These are phyloP conservation scores for Champsocephalus gunnari DNA, from an alignment of 2,797 vertebrate genomes.

Conservation along the genomic window DNA sequence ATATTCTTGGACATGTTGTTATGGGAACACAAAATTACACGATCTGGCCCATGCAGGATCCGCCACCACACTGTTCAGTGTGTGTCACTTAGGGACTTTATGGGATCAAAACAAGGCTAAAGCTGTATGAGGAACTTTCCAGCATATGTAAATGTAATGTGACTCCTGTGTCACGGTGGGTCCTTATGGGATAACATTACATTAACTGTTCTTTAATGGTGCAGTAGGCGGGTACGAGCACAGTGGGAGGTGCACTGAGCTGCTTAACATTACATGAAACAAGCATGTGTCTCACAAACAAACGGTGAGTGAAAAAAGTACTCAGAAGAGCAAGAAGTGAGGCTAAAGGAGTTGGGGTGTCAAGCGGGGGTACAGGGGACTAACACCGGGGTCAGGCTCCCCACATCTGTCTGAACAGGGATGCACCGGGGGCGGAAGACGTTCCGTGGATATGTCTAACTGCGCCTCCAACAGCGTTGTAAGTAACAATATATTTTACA, in stretches of 20 bases:
- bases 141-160: too few relatives aligned
- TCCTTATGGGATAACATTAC: too few relatives aligned
- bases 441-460: constrained; percentile 82
- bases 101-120: too few relatives aligned
- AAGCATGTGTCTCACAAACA: not conserved
- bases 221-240: constrained; percentile 46
- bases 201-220: not conserved
- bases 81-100: too few relatives aligned
- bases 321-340: not conserved
- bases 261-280: constrained; percentile 20
- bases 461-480: constrained; percentile 86
- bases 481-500: constrained; percentile 54
- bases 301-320: not conserved
- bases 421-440: constrained; percentile 89
- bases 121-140: too few relatives aligned
- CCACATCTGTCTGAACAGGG: constrained; percentile 62
- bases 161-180: too few relatives aligned
- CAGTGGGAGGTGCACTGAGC: constrained; percentile 59
- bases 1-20: too few relatives aligned
- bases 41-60: too few relatives aligned
- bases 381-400: not conserved
- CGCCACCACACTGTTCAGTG: too few relatives aligned
- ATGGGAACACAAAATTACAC: too few relatives aligned
- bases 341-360: not conserved
- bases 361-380: constrained; percentile 13